These are phyloP conservation scores for Suncus etruscus DNA, from an alignment of 2,113 vertebrate genomes.

Conservation along the genomic window DNA sequence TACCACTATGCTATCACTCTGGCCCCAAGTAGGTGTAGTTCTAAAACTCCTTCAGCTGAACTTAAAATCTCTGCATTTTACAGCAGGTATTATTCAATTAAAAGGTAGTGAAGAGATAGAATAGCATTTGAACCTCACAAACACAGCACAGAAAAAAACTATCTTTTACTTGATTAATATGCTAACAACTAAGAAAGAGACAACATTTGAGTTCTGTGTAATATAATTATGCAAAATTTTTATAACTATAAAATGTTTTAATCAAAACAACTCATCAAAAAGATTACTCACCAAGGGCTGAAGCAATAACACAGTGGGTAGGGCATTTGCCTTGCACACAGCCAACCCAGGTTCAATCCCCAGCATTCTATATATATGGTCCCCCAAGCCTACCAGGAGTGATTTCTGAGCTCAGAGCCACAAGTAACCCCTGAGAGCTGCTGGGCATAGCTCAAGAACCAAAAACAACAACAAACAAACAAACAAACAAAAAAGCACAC, in stretches of 20 bases:
- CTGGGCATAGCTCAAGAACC: too few relatives aligned
- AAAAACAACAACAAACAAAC: too few relatives aligned
- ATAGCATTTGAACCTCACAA: slow-evolving; percentile 26
- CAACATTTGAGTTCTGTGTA: background rate
- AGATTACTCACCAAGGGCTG: too few relatives aligned
- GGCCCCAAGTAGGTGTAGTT: background rate
- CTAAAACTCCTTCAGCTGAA: slow-evolving; percentile 33
- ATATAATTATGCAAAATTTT: too few relatives aligned
- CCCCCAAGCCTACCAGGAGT: too few relatives aligned
- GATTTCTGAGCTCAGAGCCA: too few relatives aligned
- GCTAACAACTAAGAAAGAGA: slow-evolving; percentile 38
- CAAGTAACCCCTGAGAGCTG: too few relatives aligned
- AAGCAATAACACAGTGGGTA: background rate
- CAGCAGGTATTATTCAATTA: slow-evolving; percentile 23
- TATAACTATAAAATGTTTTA: too few relatives aligned
- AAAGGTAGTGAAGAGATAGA: background rate
- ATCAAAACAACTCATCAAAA: too few relatives aligned
- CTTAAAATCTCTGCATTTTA: slow-evolving; percentile 47
- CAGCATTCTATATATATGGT: background rate
- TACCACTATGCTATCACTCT: too few relatives aligned
- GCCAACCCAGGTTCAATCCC: background rate
- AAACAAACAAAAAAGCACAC: too few relatives aligned
- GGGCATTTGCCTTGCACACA: background rate
- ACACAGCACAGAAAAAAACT: slow-evolving; percentile 6
- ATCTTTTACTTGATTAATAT: slow-evolving; percentile 31